A percentile compares a stretch with the other conserved stretches of the same genome.
These are phyloP conservation scores for Arctocebus calabarensis DNA, from an alignment of 2,797 vertebrate genomes.

Conservation along the genomic window DNA sequence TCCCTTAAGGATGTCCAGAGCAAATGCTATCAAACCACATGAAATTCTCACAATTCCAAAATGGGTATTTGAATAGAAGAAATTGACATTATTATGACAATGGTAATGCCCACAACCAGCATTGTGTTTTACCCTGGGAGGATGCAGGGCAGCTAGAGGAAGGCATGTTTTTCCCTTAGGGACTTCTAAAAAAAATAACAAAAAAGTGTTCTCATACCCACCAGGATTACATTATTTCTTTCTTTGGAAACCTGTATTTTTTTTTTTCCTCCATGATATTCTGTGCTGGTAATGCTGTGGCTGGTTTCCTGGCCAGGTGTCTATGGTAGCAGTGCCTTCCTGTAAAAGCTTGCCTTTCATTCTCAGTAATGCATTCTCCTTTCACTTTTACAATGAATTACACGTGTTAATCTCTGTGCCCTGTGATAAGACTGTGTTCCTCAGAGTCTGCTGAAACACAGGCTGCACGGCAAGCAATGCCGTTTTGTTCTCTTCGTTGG, in stretches of 20 bases:
- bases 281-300: neutral
- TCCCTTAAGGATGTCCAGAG: neutral
- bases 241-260: neutral
- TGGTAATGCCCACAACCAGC: neutral
- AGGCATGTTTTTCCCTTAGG: neutral
- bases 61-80: neutral
- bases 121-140: neutral
- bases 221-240: neutral
- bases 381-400: constrained; percentile 6
- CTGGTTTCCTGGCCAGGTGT: neutral
- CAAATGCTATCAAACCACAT: neutral
- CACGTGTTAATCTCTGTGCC: constrained; percentile 15
- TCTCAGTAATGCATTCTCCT: constrained; percentile 9
- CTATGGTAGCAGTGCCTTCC: neutral
- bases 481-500: neutral
- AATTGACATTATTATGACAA: neutral
- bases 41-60: neutral
- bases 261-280: neutral
- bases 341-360: neutral
- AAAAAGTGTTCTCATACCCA: neutral
- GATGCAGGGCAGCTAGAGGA: neutral
- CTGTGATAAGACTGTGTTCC: neutral
- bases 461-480: neutral
- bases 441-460: neutral
- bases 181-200: neutral